Evolutionary conservation across 2,888 invertebrate genomes (phyloP), one percentile per base, ranked within the genome.

Genomic region (Campaea margaritaria): DNA sequence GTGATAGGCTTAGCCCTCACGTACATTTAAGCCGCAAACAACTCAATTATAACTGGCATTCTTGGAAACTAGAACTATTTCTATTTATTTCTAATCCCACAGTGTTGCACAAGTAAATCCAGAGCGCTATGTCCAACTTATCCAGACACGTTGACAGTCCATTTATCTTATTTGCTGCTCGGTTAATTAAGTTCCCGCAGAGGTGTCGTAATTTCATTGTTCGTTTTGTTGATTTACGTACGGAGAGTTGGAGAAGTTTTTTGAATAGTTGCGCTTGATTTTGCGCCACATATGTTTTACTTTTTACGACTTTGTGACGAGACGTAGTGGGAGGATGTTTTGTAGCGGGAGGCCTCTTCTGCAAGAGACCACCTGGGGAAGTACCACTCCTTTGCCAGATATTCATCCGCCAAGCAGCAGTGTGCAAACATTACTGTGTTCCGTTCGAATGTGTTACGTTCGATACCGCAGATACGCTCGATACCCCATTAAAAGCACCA

Each of bases 121-220:
- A 72, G 70, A 65, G 74, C 38, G 38, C 49, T 81, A 68, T 76
- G 79, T 81, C 74, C 64, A 66, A 62, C 65, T 62, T 71, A 79
- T 76, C 79, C 80, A 76, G 75, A 67, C 73, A 76, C 82, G 77
- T 79, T 84, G 89, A 90, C 89, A 89, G 85, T 86, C 84, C 87
- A 89, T 90, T 86, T 83, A 87, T 90, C 89, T 89, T 90, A 84
- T 89, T 87, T 86, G 84, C 85, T 82, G 81, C 81, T 82, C 81
- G 83, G 86, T 84, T 89, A 89, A 89, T 89, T 89, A 89, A 87
- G 86, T 81, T 61, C 79, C 75, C 76, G 74, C 78, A 75, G 82
- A 83, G 83, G 83, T 85, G 81, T 81, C 79, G 82, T 83, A 83
- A 84, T 83, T 85, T 81, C 73, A 76, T 76, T 83, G 84, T 81